A percentile compares a stretch with the other conserved stretches of the same genome.
These are phyloP conservation scores for Asobara japonica DNA, from an alignment of 1,140 invertebrate species.

Conservation along the genomic window DNA sequence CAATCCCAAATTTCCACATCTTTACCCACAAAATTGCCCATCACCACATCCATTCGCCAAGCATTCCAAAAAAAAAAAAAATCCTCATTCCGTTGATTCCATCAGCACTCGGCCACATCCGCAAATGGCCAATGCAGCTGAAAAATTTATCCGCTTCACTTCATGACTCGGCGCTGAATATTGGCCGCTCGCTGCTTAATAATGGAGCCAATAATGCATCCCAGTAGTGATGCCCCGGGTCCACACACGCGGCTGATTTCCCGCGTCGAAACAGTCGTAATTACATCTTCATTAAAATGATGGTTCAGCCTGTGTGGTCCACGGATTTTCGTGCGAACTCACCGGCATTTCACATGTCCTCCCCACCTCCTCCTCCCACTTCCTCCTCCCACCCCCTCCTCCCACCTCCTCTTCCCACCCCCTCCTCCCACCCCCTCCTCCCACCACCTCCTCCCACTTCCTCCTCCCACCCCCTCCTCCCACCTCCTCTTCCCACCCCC, in stretches of 20 bases:
- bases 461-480: background rate
- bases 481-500: background rate
- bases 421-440: background rate
- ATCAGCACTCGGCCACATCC: too few species aligned
- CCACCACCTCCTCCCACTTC: background rate
- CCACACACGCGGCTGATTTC: background rate
- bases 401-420: background rate
- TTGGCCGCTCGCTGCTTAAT: background rate
- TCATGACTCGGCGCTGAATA: too few species aligned
- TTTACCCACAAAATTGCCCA: too few species aligned
- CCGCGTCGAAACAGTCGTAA: background rate
- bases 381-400: background rate
- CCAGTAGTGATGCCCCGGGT: background rate
- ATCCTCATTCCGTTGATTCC: too few species aligned
- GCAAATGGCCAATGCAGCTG: too few species aligned
- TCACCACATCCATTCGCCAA: too few species aligned
- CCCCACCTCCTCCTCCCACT: background rate
- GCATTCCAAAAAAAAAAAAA: too few species aligned
- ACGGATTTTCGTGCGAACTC: background rate
- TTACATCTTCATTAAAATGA: conserved; percentile 66
- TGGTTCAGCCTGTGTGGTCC: conserved; percentile 37
- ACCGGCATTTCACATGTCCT: background rate
- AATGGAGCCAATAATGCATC: background rate
- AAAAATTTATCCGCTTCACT: too few species aligned
- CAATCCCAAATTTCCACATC: too few species aligned